These are phyloP conservation scores for Epinephelus fuscoguttatus DNA, from an alignment of 2,113 vertebrate genomes.

Conservation along the genomic window DNA sequence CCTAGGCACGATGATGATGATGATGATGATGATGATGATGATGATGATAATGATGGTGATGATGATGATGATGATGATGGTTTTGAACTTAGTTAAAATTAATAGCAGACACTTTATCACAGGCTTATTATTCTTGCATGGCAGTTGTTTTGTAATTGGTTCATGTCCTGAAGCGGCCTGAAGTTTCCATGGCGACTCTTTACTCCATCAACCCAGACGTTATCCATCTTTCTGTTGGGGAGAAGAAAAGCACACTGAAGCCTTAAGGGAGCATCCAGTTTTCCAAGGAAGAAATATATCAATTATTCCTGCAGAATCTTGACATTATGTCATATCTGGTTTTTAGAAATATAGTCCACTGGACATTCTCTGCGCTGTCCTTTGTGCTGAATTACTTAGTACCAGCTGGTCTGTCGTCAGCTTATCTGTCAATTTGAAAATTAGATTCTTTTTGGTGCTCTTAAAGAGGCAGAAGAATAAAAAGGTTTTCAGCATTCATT, in stretches of 20 bases:
- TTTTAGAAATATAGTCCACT: neutral
- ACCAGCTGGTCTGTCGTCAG: conserved; percentile 30
- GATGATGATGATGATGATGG: neutral
- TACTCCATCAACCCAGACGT: conserved; percentile 50
- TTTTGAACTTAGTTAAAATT: neutral
- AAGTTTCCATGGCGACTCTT: conserved; percentile 73
- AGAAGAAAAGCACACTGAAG: neutral
- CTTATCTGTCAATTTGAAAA: neutral
- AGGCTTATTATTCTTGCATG: conserved; percentile 19
- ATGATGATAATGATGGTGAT: neutral
- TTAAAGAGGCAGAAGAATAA: neutral
- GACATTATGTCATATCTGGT: neutral
- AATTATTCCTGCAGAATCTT: neutral
- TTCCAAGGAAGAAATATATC: neutral
- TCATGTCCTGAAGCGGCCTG: conserved; percentile 52
- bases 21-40: neutral
- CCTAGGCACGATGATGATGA: neutral
- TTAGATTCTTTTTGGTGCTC: neutral
- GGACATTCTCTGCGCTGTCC: neutral
- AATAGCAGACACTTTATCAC: conserved; percentile 30
- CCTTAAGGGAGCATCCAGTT: neutral
- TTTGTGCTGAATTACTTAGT: conserved; percentile 27
- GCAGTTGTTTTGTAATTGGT: conserved; percentile 46
- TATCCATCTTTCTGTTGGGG: conserved; percentile 24
- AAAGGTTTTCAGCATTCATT: neutral